These are phyloP conservation scores for Brachystomella parvula DNA, from an alignment of 1,140 invertebrate genomes.

Conservation along the genomic window DNA sequence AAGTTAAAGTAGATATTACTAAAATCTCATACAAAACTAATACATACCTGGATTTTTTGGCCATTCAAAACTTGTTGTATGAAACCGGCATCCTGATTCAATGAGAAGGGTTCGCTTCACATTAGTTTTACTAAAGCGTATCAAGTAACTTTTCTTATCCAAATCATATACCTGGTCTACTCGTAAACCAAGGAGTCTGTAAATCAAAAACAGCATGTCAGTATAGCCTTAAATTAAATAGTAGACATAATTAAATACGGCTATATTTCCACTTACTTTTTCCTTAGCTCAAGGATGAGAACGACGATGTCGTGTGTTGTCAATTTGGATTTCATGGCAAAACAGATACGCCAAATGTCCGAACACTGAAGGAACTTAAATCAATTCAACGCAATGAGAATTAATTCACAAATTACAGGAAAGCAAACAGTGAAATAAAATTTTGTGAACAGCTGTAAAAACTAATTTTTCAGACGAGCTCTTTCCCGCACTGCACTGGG, in stretches of 20 bases:
- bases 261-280: constrained; percentile 14
- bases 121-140: constrained; percentile 71
- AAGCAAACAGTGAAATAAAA: neutral
- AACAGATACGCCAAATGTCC: too few relatives aligned
- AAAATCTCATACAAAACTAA: constrained; percentile 1
- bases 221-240: neutral
- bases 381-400: too few relatives aligned
- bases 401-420: too few relatives aligned
- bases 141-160: constrained; percentile 91
- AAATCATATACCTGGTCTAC: constrained; percentile 97
- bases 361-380: too few relatives aligned
- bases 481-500: too few relatives aligned
- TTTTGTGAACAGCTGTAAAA: neutral
- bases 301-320: constrained; percentile 35
- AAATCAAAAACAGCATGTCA: constrained; percentile 27
- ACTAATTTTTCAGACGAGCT: neutral
- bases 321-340: constrained; percentile 35
- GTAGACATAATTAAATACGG: neutral
- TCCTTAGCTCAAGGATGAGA: constrained; percentile 27
- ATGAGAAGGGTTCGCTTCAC: constrained; percentile 81
- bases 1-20: constrained; percentile 10
- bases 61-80: constrained; percentile 95
- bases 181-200: constrained; percentile 77
- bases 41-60: constrained; percentile 69
- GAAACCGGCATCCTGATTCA: constrained; percentile 89